These are phyloP conservation scores for Gymnogyps californianus DNA, from an alignment of 2,113 vertebrate species.

Conservation along the genomic window DNA sequence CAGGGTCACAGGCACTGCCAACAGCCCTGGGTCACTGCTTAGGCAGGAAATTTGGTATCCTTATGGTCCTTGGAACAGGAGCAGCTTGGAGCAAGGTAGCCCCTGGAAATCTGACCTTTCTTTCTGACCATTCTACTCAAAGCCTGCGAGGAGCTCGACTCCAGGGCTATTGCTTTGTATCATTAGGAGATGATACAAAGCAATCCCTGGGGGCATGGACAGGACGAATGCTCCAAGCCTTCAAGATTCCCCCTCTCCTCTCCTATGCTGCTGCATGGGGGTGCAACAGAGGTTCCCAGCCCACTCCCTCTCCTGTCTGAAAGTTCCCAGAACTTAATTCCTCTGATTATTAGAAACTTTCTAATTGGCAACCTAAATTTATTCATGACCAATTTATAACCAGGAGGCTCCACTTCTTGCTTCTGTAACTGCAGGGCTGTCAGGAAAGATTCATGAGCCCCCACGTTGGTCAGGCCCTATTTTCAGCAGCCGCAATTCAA, in stretches of 20 bases:
- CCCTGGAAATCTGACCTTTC: background rate
- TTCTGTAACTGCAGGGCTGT: background rate
- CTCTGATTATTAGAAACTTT: background rate
- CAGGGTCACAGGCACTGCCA: background rate
- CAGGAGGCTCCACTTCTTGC: background rate
- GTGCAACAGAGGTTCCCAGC: background rate
- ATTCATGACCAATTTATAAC: background rate
- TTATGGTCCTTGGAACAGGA: background rate
- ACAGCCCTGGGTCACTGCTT: background rate
- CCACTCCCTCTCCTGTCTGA: background rate
- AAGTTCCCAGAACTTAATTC: background rate
- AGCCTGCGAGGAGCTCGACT: fast-evolving
- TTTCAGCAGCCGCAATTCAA: background rate
- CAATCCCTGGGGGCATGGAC: background rate
- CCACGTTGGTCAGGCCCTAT: background rate
- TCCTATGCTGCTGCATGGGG: fast-evolving
- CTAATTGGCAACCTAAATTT: background rate
- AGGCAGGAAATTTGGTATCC: background rate
- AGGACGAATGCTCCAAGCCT: background rate
- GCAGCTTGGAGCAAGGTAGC: background rate
- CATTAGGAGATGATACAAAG: background rate
- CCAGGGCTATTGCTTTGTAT: background rate
- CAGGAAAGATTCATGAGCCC: slow-evolving; percentile 11
- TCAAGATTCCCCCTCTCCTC: background rate
- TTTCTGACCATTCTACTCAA: background rate